Conservation (phyloP, 2,113 vertebrate species). For the Hippopotamus amphibius region DNA sequence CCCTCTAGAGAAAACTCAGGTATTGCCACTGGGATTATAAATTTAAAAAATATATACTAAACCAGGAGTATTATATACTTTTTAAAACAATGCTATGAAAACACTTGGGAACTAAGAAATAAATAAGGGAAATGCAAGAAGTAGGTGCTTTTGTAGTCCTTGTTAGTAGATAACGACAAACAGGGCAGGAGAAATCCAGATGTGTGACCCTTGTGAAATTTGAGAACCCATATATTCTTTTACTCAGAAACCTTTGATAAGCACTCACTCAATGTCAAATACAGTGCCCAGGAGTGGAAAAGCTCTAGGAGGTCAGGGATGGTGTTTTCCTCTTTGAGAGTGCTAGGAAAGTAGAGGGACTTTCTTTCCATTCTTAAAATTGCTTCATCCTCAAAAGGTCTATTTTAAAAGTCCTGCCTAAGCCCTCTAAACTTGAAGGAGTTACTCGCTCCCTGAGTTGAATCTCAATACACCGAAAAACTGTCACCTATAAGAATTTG, state of each 20-base stretch:
- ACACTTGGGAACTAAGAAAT: neutral
- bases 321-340: neutral
- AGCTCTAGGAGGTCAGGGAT: neutral
- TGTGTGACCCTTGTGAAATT: neutral
- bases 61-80: neutral
- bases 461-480: neutral
- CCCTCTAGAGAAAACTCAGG: neutral
- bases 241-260: neutral
- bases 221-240: neutral
- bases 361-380: neutral
- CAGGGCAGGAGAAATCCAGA: neutral
- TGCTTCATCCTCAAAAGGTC: neutral
- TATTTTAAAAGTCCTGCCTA: neutral
- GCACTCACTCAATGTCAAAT: neutral
- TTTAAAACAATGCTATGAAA: neutral
- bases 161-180: neutral
- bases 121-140: neutral
- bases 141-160: neutral
- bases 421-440: neutral
- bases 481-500: neutral
- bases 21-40: neutral
- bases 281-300: neutral
- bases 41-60: neutral
- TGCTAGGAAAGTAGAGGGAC: neutral
- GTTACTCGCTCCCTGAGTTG: neutral